Evolutionary conservation across 2,888 invertebrate genomes (phyloP).

Genomic region (Scotopteryx bipunctaria): DNA sequence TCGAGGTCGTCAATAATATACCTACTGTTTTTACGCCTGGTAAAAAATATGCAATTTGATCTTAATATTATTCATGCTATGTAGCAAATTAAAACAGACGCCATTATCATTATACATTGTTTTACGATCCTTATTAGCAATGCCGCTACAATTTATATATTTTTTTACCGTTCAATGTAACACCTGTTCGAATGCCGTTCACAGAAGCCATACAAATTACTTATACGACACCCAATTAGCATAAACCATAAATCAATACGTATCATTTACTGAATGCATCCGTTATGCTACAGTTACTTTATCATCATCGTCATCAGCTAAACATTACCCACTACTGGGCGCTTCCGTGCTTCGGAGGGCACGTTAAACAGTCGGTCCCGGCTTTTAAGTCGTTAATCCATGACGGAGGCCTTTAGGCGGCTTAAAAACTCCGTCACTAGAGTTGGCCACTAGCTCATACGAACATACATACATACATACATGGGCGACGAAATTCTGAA

Average conservation of each 20-base stretch:
- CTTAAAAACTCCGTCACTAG: no score
- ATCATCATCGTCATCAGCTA: neutral
- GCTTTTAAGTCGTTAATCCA: no score
- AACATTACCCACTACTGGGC: no score
- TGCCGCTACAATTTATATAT: conserved; percentile 5
- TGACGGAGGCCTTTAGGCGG: no score
- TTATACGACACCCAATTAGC: conserved; percentile 25
- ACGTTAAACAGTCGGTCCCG: no score
- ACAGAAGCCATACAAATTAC: conserved; percentile 21
- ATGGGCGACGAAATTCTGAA: no score
- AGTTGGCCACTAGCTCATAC: no score
- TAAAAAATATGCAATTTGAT: neutral
- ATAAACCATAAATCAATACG: conserved; percentile 31
- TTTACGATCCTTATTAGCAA: conserved; percentile 24
- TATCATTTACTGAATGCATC: conserved; percentile 23
- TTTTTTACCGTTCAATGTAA: conserved; percentile 16
- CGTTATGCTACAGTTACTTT: neutral
- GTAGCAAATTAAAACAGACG: conserved; percentile 15
- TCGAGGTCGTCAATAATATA: no score
- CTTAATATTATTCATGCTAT: conserved; percentile 7
- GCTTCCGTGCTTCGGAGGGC: no score
- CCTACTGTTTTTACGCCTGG: no score
- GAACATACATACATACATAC: no score
- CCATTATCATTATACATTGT: conserved; percentile 15
- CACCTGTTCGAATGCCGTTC: conserved; percentile 12